Conservation (phyloP, 1,140 invertebrate species). For the Gonatopus flavifemur region DNA sequence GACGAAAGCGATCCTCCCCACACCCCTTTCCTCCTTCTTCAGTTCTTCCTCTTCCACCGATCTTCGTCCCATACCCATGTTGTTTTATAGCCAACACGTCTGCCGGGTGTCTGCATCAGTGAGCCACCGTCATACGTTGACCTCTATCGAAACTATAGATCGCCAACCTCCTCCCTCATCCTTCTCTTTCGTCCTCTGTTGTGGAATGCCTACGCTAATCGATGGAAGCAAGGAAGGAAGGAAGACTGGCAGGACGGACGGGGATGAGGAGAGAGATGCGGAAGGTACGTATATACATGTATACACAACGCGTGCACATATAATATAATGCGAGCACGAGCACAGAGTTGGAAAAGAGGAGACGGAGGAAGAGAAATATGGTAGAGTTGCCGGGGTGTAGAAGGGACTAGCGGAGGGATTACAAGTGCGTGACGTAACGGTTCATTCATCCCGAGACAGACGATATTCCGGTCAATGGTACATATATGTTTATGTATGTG, state of each 20-base stretch:
- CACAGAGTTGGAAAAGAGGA: conserved; percentile 30
- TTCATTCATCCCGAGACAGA: conserved; percentile 56
- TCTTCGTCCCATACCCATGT: conserved; percentile 28
- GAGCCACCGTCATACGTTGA: conserved; percentile 44
- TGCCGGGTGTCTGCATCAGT: conserved; percentile 46
- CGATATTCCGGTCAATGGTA: conserved; percentile 55
- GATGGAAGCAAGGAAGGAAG: conserved; percentile 34
- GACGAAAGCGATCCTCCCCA: conserved; percentile 19
- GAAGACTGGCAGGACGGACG: conserved; percentile 9
- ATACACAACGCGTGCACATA: no score
- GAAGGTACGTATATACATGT: conserved; percentile 30
- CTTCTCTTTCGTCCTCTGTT: conserved; percentile 1
- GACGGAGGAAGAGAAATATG: conserved; percentile 16
- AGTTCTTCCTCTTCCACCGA: conserved; percentile 12
- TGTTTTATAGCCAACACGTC: conserved; percentile 43
- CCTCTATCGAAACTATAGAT: conserved; percentile 43
- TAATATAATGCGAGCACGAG: conserved; percentile 41
- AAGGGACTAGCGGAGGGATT: conserved; percentile 42
- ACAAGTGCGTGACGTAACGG: conserved; percentile 56
- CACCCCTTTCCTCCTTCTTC: conserved; percentile 3
- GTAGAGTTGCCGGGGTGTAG: conserved; percentile 17
- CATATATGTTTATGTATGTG: conserved; percentile 28
- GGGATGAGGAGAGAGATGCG: conserved; percentile 10
- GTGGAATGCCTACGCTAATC: conserved; percentile 44
- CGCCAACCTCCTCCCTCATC: conserved; percentile 12